Evolutionary conservation across 2,797 vertebrate genomes (phyloP).

Genomic region (Emydoidea blandingii): DNA sequence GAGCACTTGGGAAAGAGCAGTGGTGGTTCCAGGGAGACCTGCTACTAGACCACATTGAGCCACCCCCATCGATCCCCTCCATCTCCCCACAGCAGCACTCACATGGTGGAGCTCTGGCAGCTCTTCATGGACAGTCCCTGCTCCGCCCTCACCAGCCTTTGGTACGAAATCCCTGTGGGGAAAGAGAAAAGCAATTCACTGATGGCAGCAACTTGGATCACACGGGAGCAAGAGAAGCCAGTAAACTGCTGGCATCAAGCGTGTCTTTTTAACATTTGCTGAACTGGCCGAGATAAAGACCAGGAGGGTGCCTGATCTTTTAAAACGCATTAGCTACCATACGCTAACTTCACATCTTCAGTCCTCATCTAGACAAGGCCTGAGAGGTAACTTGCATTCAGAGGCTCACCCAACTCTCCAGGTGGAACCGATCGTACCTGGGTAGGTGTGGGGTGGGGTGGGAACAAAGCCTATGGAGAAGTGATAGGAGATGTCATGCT

Average conservation of each 20-base stretch:
- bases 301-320: fast-evolving
- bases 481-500: background rate
- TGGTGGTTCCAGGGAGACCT: fast-evolving
- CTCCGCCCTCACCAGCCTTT: conserved; percentile 93
- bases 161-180: conserved; percentile 91
- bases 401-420: background rate
- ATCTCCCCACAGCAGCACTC: conserved; percentile 66
- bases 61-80: background rate
- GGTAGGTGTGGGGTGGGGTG: too few relatives aligned
- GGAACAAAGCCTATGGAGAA: background rate
- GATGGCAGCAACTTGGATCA: background rate
- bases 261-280: fast-evolving
- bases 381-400: background rate
- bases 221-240: background rate
- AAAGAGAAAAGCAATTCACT: background rate
- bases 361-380: background rate
- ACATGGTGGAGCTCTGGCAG: conserved; percentile 89
- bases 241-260: background rate
- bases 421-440: background rate
- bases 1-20: background rate
- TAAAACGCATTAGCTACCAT: background rate
- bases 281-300: fast-evolving
- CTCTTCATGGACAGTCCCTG: conserved; percentile 86
- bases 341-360: background rate
- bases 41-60: background rate